These are phyloP conservation scores for Malurus alboscapulatus DNA, from an alignment of 2,113 vertebrate species.

Conservation along the genomic window DNA sequence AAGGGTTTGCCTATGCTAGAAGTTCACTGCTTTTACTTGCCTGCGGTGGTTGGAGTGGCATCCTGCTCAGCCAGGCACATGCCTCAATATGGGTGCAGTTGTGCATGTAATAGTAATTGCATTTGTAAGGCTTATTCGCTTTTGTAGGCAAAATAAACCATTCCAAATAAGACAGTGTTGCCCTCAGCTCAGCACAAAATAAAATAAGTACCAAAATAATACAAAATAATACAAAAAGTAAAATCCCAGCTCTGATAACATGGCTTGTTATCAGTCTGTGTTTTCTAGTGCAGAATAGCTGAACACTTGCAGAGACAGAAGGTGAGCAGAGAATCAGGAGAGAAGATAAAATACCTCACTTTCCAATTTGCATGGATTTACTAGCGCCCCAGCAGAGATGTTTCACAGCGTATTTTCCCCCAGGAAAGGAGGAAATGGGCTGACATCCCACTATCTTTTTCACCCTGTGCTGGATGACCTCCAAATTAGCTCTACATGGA, in stretches of 20 bases:
- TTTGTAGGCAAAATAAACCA: neutral
- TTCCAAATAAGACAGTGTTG: neutral
- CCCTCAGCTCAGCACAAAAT: neutral
- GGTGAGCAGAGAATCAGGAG: neutral
- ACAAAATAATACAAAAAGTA: neutral
- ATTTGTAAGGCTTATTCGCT: neutral
- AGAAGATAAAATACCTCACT: neutral
- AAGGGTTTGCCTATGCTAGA: neutral
- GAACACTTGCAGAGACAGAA: neutral
- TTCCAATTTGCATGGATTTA: constrained; percentile 5
- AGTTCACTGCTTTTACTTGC: neutral
- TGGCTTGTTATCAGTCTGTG: neutral
- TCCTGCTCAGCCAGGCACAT: neutral
- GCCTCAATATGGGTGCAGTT: neutral
- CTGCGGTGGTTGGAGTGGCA: neutral
- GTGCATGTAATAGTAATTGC: neutral
- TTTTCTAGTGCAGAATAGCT: neutral
- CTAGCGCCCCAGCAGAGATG: neutral
- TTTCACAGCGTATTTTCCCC: accelerated
- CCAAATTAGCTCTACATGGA: neutral
- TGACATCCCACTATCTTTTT: neutral
- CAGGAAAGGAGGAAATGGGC: neutral
- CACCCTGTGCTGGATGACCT: neutral
- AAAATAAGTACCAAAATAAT: too few species aligned
- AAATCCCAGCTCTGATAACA: neutral